phyloP scores from a whole-genome alignment of 1,140 invertebrate species.

The Papilio xuthus region DNA sequence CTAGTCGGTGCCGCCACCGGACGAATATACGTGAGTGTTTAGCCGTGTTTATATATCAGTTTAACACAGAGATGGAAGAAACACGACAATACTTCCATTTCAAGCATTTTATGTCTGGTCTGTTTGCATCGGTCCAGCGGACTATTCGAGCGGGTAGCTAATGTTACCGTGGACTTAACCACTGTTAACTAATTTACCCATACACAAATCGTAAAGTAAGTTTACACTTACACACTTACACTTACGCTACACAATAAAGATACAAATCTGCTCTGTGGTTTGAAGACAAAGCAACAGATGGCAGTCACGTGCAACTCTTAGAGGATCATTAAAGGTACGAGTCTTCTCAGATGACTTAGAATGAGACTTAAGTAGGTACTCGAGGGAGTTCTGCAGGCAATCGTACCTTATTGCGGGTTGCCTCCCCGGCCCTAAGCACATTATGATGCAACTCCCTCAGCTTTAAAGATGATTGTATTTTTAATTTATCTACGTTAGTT shows the following conservation, averaged over 20 bases:
- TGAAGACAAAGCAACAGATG: constrained; percentile 11
- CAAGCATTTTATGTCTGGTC: no score
- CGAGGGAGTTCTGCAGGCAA: not conserved
- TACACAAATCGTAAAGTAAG: not conserved
- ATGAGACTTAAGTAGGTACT: constrained; percentile 16
- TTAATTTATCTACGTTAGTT: not conserved
- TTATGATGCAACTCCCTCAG: not conserved
- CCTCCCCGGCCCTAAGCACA: not conserved
- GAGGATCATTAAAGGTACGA: constrained; percentile 4
- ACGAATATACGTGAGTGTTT: no score
- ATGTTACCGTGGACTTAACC: no score
- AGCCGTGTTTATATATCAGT: no score
- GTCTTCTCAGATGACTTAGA: constrained; percentile 11
- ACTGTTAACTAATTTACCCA: no score
- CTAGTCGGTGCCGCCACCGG: no score
- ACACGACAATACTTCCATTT: no score
- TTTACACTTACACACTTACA: no score
- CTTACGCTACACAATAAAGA: not conserved
- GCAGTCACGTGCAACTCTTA: not conserved
- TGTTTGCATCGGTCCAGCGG: no score
- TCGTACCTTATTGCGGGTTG: not conserved
- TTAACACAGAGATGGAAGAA: no score
- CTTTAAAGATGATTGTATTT: not conserved
- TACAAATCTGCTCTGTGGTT: not conserved
- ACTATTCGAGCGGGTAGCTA: no score